Base-by-base conservation (phyloP, 2,113 vertebrate genomes). In the Phrynosoma blainvillii region DNA sequence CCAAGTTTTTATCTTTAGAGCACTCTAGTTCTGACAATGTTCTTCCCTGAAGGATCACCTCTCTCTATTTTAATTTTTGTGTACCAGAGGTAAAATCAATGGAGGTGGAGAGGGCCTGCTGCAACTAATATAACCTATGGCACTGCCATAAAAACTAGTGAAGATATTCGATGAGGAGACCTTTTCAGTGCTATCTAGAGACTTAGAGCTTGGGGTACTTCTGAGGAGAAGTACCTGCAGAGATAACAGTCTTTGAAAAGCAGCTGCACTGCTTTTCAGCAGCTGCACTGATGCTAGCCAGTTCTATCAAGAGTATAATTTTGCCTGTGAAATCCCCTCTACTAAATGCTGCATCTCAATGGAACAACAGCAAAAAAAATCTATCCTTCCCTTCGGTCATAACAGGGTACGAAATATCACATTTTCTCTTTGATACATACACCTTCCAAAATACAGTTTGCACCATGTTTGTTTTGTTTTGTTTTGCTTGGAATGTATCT, bases 381-480 rank as follows among this genome's bases (percentile, higher is more conserved):
- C n/a, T 62, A 62, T 74, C 36, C 52, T 75, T 88, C 40, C 25
- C 59, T 76, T 52, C 11, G 21, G 4, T 79, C 32, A 18, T 59
- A 56, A 68, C 21, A 68, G 23, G 23, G 75, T 36, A 52, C 54
- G 74, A 68, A 88, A 83, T 78, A 70, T 18, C 62, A 83, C 25
- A 68, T 88, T 84, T 74, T 78, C n/a, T 30, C 42, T 77, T 84
- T 75, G 27, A 54, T 76, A 83, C 52, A 42, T 27, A 9, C 47
- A 27, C 32, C 30, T 78, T 84, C 74, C 73, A 88, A 83, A 88
- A 88, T 54, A 83, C 12, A 65, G 30, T 87, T 68, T 88, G 14
- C 25, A 62, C 16, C 59, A 18, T 62, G 14, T 4, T 62, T 62
- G 7, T 5, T 47, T 47, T 47, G 7, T 47, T 47, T 47, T 47